Conservation (phyloP, 2,888 invertebrate species). For the Aelia acuminata region DNA sequence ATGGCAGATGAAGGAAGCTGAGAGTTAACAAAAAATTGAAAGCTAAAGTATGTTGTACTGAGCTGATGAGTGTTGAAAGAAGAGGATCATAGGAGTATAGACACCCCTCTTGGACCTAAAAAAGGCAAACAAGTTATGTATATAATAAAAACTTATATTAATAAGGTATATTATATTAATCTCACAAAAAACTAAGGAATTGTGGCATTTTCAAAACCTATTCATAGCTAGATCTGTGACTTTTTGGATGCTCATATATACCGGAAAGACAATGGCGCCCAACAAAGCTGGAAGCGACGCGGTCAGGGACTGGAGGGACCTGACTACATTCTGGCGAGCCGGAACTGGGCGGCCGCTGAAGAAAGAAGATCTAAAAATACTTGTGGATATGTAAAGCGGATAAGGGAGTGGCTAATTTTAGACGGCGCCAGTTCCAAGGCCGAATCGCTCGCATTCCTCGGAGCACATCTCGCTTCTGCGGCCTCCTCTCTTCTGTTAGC, state of each 20-base stretch:
- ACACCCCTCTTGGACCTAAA: too few relatives aligned
- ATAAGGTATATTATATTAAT: too few relatives aligned
- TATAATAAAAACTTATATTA: too few relatives aligned
- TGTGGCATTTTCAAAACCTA: not conserved
- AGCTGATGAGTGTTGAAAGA: too few relatives aligned
- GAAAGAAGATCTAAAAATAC: constrained; percentile 22
- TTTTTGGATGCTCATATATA: not conserved
- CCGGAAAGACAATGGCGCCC: not conserved
- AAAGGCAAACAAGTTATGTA: too few relatives aligned
- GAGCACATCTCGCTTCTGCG: constrained; percentile 20
- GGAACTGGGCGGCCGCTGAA: constrained; percentile 25
- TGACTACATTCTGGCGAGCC: constrained; percentile 11
- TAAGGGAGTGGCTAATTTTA: constrained; percentile 59
- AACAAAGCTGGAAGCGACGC: not conserved
- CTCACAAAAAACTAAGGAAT: not conserved
- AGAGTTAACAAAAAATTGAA: too few relatives aligned
- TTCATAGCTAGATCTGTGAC: not conserved
- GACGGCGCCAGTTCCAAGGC: constrained; percentile 59
- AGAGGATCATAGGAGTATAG: too few relatives aligned
- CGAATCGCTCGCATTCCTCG: constrained; percentile 52
- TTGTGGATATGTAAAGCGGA: constrained; percentile 49
- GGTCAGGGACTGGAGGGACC: not conserved
- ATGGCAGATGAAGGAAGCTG: too few relatives aligned
- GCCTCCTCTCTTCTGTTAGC: not conserved
- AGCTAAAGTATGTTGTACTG: too few relatives aligned